Base-by-base conservation (phyloP, 2,113 vertebrate species). In the Pseudopodoces humilis region DNA sequence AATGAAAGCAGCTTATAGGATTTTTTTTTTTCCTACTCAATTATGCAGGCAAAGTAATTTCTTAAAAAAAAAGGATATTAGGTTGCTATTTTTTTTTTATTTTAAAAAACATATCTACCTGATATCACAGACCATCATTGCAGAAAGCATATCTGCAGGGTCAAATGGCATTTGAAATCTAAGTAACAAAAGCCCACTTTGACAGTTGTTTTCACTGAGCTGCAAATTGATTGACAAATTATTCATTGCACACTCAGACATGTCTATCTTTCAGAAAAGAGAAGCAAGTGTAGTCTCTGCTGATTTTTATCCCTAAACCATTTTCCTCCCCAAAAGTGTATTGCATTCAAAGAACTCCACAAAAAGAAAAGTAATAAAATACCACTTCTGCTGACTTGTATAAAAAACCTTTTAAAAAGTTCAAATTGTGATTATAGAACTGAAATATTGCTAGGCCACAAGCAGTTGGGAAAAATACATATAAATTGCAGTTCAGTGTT, bases 371-470 rank as follows among this genome's bases (percentile, higher is more conserved):
- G 84, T 83, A 83, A 58, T 81, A 90, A 92, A 59, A 92, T 50
- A 75, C 47, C 67, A 47, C 62, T 76, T 91, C 82, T 95, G 67
- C 88, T 94, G 89, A 58, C 87, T 59, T 30, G 59, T 87, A 52
- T 56, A 91, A 86, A 83, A 94, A 88, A n/a, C 9, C 49, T 49
- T 92, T 70, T 64, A 92, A 85, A 90, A 79, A 70, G 35, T 59
- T 94, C 74, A 92, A 87, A 88, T 81, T 92, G 56, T 86, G 95
- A 94, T 94, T 96, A 84, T 49, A 84, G 81, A 91, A 86, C 41
- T 90, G 93, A 97, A 93, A 94, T 88, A 94, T 9, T 86, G 49
- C 75, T 88, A 43, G 6, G 69, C 86, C 55, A 83, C 23, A 94
- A 80, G 92, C 76, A 47, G 53, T 78, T 84, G 87, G 78, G 82